phyloP scores from a whole-genome alignment of 2,888 invertebrate genomes.

The Meteorus colon region DNA sequence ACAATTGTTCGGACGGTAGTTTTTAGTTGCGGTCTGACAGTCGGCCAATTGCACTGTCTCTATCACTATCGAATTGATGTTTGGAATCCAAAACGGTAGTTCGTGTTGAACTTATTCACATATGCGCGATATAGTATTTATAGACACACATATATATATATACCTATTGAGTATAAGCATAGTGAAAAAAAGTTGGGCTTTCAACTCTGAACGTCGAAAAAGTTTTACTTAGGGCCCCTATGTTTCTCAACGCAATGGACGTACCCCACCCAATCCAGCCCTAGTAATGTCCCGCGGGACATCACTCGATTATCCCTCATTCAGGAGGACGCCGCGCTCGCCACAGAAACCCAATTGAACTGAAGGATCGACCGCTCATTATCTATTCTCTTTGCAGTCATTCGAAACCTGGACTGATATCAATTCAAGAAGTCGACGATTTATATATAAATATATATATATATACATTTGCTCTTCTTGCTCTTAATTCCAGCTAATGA shows the following conservation, averaged over 20 bases:
- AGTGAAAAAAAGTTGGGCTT: constrained; percentile 42
- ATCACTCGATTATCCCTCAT: constrained; percentile 63
- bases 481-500: not conserved
- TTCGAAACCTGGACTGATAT: not conserved
- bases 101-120: constrained; percentile 62
- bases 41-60: constrained; percentile 56
- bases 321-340: constrained; percentile 45
- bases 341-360: constrained; percentile 54
- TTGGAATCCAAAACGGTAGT: constrained; percentile 62
- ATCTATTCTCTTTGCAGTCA: constrained; percentile 60
- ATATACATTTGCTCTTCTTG: constrained; percentile 1
- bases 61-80: constrained; percentile 67
- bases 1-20: not conserved
- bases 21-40: constrained; percentile 47
- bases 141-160: not conserved
- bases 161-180: not conserved
- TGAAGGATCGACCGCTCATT: constrained; percentile 65
- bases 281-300: constrained; percentile 61
- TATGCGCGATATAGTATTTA: constrained; percentile 49
- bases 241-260: constrained; percentile 48
- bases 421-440: not conserved
- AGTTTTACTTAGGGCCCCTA: constrained; percentile 37
- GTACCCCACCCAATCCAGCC: constrained; percentile 20
- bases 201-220: not conserved
- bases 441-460: not conserved